Evolutionary conservation across 2,113 vertebrate species (phyloP), one percentile per base, ranked within the genome.

Genomic region (Smithornis capensis): DNA sequence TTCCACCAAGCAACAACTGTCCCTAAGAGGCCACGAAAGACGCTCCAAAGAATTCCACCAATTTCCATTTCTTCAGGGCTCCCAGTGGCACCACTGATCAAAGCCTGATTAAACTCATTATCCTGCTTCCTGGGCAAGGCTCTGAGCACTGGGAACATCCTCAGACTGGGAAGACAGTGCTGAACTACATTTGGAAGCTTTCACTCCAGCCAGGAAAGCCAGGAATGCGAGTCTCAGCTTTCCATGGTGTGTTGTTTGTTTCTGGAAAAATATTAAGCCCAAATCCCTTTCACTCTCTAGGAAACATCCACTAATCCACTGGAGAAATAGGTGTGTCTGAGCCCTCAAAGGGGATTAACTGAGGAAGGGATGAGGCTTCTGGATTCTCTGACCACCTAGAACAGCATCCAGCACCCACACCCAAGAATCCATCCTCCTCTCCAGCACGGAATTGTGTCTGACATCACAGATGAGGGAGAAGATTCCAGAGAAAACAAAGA

Each of bases 41-140:
- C 62, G 53, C 28, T 10, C 6, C 1, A 59, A 75, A 79, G 78
- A 91, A 83, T 56, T 71, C 75, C 50, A 33, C 19, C 31, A 4
- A 83, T 50, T 94, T 80, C 82, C 67, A 75, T 84, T 91, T 69
- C 81, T 94, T 67, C 76, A 71, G 80, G 76, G 83, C 80, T 92
- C 74, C 57, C 70, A n/a, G 84, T 1, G 53, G 92, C 84, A 71
- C 29, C 80, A 10, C 22, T 75, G 91, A 95, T 87, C 93, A 91
- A 95, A 95, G 92, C 6, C 84, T 77, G 70, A 62, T 69, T 76
- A 83, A 92, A 92, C 28, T 94, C 63, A 90, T 76, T 74, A 79
- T 38, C 45, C 45, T 33, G 70, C 67, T 91, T 82, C 93, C 92
- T 22, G 64, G 67, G 80, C 84, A 93, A 83, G 83, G 83, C 86